These are phyloP conservation scores for Pangasius larnaudii DNA, from an alignment of 2,797 vertebrate genomes.

Conservation along the genomic window DNA sequence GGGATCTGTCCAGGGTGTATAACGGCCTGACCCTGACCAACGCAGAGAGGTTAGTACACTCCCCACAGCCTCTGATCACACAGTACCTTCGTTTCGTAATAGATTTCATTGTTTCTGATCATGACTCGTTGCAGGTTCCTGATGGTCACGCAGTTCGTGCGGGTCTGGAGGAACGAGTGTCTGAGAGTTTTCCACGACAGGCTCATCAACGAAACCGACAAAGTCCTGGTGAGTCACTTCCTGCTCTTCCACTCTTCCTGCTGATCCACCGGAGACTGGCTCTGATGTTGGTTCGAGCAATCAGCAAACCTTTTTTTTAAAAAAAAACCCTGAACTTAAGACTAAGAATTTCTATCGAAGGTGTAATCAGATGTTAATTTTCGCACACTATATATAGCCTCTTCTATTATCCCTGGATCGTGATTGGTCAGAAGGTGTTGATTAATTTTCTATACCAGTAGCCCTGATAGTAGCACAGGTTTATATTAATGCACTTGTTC, in stretches of 20 bases:
- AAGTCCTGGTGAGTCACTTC: conserved; percentile 79
- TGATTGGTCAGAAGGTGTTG: too few relatives aligned
- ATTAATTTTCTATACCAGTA: too few relatives aligned
- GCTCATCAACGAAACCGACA: conserved; percentile 88
- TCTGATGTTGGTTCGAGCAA: neutral
- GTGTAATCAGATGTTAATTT: neutral
- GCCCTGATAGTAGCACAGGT: neutral
- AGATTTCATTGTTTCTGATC: neutral
- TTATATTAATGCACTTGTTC: too few relatives aligned
- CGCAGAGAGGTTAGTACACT: conserved; percentile 81
- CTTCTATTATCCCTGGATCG: too few relatives aligned
- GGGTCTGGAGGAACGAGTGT: conserved; percentile 97
- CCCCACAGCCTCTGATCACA: conserved; percentile 73
- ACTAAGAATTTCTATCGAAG: neutral
- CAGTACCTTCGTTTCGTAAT: neutral
- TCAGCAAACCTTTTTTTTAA: too few relatives aligned
- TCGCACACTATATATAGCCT: neutral
- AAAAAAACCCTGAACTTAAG: neutral
- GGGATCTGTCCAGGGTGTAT: conserved; percentile 92
- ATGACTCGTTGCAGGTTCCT: conserved; percentile 77
- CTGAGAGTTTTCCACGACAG: conserved; percentile 95
- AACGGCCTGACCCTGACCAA: conserved; percentile 86
- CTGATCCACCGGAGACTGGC: neutral
- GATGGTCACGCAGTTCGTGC: conserved; percentile 86
- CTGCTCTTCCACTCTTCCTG: neutral